These are phyloP conservation scores for Varanus komodoensis DNA, from an alignment of 2,113 vertebrate species.

Conservation along the genomic window DNA sequence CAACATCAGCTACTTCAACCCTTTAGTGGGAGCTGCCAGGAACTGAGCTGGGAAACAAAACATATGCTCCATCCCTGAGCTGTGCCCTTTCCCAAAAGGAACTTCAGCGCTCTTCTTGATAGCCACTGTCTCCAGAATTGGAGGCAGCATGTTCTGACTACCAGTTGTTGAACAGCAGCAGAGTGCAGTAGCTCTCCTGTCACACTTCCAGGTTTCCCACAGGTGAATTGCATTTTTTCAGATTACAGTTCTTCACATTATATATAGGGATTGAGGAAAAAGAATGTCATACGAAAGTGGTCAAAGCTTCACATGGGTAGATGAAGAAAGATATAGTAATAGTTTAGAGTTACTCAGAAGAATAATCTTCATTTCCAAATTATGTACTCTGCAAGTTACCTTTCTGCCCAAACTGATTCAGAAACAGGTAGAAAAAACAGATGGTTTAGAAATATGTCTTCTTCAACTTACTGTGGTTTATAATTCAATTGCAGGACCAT, in stretches of 20 bases:
- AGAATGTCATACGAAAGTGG: not conserved
- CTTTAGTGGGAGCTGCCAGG: not conserved
- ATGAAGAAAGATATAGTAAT: not conserved
- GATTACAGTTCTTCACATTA: not conserved
- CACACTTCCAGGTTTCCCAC: too few relatives aligned
- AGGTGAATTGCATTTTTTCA: not conserved
- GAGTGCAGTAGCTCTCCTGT: too few relatives aligned
- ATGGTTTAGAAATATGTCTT: not conserved
- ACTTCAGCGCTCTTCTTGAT: not conserved
- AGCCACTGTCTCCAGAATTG: too few relatives aligned
- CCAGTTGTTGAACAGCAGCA: not conserved
- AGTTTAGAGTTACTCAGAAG: not conserved
- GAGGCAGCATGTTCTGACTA: not conserved
- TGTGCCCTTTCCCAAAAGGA: not conserved
- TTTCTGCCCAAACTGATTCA: conserved; percentile 4
- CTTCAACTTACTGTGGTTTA: conserved; percentile 1
- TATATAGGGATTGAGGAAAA: not conserved
- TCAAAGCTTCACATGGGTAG: not conserved
- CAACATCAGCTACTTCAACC: too few relatives aligned
- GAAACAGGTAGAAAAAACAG: not conserved
- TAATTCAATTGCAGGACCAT: not conserved
- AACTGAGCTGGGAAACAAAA: not conserved
- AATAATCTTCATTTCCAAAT: not conserved
- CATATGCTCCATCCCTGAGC: not conserved
- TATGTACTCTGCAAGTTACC: not conserved